Conservation (phyloP, 2,797 vertebrate genomes). For the Hybognathus amarus region DNA sequence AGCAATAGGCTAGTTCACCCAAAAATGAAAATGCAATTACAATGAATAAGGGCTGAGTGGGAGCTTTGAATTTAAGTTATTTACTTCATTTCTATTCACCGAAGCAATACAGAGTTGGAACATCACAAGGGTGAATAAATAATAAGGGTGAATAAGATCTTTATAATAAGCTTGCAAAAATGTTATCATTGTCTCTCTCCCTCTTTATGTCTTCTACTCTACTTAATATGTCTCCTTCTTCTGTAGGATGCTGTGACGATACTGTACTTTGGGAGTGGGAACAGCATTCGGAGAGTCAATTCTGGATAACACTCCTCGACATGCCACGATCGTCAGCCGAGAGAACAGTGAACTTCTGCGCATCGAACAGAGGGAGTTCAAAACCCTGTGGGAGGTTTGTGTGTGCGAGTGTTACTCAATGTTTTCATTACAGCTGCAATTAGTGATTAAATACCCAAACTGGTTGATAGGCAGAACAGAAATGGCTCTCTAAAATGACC, state of each 20-base stretch:
- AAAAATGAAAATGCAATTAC: not conserved
- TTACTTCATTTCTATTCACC: not conserved
- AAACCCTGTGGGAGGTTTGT: conserved; percentile 94
- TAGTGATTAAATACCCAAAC: not conserved
- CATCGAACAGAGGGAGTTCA: conserved; percentile 97
- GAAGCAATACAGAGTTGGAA: not conserved
- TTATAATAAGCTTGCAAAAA: not conserved
- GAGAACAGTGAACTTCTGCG: conserved; percentile 94
- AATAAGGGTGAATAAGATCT: not conserved
- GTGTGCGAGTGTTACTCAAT: not conserved
- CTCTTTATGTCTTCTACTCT: not conserved
- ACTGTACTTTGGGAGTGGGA: conserved; percentile 94
- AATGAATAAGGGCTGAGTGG: not conserved
- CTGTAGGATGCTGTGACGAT: conserved; percentile 95
- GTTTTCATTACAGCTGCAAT: not conserved
- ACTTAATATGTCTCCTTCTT: not conserved
- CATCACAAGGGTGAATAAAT: not conserved
- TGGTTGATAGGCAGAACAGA: not conserved
- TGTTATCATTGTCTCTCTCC: not conserved
- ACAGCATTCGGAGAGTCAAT: conserved; percentile 98
- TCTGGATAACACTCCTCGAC: conserved; percentile 97
- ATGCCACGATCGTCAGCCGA: conserved; percentile 95
- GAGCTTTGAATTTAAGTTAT: not conserved
- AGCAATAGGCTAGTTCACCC: not conserved
- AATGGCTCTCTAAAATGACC: not conserved